A percentile compares a stretch with the other conserved stretches of the same genome.
Conservation (phyloP, 2,113 vertebrate species). For the Grantiella picta region DNA sequence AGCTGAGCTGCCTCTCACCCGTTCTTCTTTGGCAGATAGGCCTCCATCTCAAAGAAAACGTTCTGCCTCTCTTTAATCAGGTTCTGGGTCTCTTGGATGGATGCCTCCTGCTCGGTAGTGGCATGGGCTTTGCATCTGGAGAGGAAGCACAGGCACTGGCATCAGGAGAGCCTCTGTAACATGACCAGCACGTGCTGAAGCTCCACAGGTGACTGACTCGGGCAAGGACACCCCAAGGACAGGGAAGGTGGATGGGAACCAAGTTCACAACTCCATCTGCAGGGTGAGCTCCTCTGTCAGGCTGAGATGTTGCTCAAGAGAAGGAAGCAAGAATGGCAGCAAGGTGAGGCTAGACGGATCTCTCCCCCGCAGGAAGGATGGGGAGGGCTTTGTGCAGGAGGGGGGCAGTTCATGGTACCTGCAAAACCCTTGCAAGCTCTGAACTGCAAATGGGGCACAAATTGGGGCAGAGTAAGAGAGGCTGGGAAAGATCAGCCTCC, state of each 20-base stretch:
- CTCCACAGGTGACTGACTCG: neutral
- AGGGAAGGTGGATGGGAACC: neutral
- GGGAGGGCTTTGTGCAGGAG: neutral
- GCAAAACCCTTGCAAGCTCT: neutral
- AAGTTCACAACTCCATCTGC: neutral
- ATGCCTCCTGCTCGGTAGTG: conserved; percentile 52
- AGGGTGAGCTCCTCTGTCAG: neutral
- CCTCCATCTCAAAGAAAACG: conserved; percentile 91
- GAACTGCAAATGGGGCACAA: neutral
- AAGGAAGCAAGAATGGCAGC: neutral
- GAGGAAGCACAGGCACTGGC: neutral
- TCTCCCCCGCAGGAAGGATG: neutral
- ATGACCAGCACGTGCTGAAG: neutral
- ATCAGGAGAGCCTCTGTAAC: neutral
- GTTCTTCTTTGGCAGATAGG: conserved; percentile 93
- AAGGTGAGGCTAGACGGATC: neutral
- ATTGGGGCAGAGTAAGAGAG: neutral
- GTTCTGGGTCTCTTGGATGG: conserved; percentile 74
- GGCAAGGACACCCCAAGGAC: neutral
- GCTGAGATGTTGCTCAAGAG: neutral
- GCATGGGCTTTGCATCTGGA: conserved; percentile 73
- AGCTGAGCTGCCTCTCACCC: conserved; percentile 70
- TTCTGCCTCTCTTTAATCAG: conserved; percentile 82
- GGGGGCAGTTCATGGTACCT: neutral
- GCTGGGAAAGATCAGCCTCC: neutral